These are phyloP conservation scores for Heliothis virescens DNA, from an alignment of 1,140 invertebrate genomes.

Conservation along the genomic window DNA sequence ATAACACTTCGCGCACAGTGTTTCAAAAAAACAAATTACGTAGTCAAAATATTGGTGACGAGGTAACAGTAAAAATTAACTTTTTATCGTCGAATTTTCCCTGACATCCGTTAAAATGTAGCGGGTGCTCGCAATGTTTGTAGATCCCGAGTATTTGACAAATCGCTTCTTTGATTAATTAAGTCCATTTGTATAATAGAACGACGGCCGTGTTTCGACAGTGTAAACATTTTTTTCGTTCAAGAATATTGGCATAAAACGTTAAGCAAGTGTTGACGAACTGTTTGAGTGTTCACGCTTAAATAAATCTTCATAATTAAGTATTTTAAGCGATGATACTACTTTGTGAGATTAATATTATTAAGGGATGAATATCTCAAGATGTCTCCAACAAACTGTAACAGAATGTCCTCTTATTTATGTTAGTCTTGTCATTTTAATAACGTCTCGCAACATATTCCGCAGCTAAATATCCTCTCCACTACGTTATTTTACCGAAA, in stretches of 20 bases:
- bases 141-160: constrained; percentile 31
- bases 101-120: constrained; percentile 21
- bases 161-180: constrained; percentile 39
- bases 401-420: background rate
- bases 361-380: background rate
- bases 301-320: no score
- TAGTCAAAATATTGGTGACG: constrained; percentile 33
- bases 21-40: constrained; percentile 22
- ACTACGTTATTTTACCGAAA: constrained; percentile 45
- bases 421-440: constrained; percentile 18
- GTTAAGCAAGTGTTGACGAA: background rate
- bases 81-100: constrained; percentile 9
- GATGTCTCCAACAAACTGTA: background rate
- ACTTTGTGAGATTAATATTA: no score
- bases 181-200: constrained; percentile 28
- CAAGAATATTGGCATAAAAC: constrained; percentile 5
- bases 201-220: background rate
- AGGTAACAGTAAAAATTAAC: constrained; percentile 32
- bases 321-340: no score
- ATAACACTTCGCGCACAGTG: constrained; percentile 10
- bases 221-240: constrained; percentile 28
- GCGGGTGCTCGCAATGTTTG: constrained; percentile 1
- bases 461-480: constrained; percentile 16
- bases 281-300: background rate
- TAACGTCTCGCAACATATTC: constrained; percentile 21